phyloP scores from a whole-genome alignment of 1,140 invertebrate genomes.

The Nomia melanderi region DNA sequence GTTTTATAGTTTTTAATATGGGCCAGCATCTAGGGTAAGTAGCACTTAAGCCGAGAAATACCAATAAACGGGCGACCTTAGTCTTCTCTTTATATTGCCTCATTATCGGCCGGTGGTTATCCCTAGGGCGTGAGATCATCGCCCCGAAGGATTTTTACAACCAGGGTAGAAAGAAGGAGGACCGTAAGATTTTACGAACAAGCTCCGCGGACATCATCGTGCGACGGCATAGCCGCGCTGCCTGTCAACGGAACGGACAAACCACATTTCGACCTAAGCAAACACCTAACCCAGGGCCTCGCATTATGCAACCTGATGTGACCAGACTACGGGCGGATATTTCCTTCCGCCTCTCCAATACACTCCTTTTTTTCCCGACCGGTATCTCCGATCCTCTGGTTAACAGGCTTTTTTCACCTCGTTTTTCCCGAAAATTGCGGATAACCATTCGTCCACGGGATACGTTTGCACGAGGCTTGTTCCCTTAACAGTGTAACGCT shows the following conservation, averaged over 20 bases:
- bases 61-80: conserved; percentile 15
- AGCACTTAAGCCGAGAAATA: conserved; percentile 21
- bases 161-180: conserved; percentile 19
- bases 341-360: conserved; percentile 41
- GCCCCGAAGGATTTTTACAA: conserved; percentile 37
- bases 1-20: conserved; percentile 30
- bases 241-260: conserved; percentile 42
- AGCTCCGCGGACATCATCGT: not conserved
- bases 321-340: conserved; percentile 60
- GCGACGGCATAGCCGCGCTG: conserved; percentile 12
- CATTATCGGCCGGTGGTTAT: conserved; percentile 20
- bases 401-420: not conserved
- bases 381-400: not conserved
- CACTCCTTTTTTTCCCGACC: conserved; percentile 13
- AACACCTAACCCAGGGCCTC: conserved; percentile 41
- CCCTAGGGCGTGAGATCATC: conserved; percentile 7
- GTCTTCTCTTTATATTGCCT: conserved; percentile 11
- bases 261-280: conserved; percentile 58
- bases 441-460: conserved; percentile 31
- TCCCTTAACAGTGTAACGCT: not conserved
- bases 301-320: conserved; percentile 64
- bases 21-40: conserved; percentile 16
- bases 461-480: conserved; percentile 4
- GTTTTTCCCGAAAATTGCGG: conserved; percentile 31
- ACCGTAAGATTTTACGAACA: conserved; percentile 34